Conservation (phyloP, 1,140 invertebrate genomes). For the Hermetia illucens region DNA sequence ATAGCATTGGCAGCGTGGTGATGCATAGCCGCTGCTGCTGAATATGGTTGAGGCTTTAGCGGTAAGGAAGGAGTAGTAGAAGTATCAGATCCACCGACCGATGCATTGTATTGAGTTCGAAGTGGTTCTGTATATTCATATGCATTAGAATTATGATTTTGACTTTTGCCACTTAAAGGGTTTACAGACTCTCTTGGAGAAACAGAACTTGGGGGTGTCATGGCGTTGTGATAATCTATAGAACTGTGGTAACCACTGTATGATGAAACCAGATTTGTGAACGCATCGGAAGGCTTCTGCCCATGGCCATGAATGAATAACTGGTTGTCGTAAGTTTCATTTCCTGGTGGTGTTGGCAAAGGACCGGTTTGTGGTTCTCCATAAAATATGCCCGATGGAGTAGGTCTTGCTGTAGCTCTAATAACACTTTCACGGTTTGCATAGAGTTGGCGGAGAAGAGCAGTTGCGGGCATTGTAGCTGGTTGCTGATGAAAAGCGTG, state of each 20-base stretch:
- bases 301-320: constrained; percentile 47
- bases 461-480: constrained; percentile 57
- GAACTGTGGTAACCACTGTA: constrained; percentile 45
- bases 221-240: constrained; percentile 75
- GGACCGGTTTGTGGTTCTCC: constrained; percentile 48
- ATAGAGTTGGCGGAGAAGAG: constrained; percentile 76
- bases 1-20: constrained; percentile 36
- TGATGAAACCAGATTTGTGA: constrained; percentile 42
- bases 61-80: constrained; percentile 59
- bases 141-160: constrained; percentile 26
- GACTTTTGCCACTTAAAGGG: constrained; percentile 48
- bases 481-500: constrained; percentile 51
- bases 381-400: constrained; percentile 29
- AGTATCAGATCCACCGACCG: constrained; percentile 30
- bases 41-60: constrained; percentile 80
- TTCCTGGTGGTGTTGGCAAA: constrained; percentile 73
- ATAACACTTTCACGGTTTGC: constrained; percentile 90
- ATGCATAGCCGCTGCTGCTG: constrained; percentile 38
- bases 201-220: constrained; percentile 89
- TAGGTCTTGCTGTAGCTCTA: constrained; percentile 42
- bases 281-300: constrained; percentile 37
- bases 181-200: constrained; percentile 61
- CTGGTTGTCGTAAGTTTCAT: constrained; percentile 63
- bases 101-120: constrained; percentile 21
- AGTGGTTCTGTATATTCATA: constrained; percentile 24